Base-by-base conservation (phyloP, 2,113 vertebrate species). In the Limnothrissa miodon region DNA sequence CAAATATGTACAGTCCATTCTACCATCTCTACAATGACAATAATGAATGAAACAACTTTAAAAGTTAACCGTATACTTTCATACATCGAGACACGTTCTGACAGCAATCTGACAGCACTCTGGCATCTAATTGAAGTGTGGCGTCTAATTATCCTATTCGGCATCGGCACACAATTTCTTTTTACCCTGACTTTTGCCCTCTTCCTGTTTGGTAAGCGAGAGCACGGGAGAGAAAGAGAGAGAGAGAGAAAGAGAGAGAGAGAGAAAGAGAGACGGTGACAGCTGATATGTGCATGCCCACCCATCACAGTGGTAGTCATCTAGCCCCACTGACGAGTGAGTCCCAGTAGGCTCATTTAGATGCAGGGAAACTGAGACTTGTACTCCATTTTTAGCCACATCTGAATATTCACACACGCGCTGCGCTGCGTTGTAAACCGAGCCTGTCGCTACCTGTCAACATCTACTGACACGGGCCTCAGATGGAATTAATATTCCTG, bases 281-380 rank as follows among this genome's bases (percentile, higher is more conserved):
- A 74, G 66, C 66, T 74, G 25, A 15, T 36, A 33, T 74, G 29
- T 33, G 29, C 36, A 13, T 15, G 19, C 66, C 4, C 66, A 33
- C 29, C 66, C 66, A 74, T 74, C 66, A 39, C 11, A 13, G 29
- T 74, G 33, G 29, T 74, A 11, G 29, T 36, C 66, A 74, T 74
- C 66, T 39, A 23, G 59, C 66, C 33, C 11, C 9, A 33, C 33
- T 74, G 66, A 74, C 66, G 66, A 62, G 59, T 74, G 66, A 62
- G 59, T 74, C 66, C 66, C 66, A 36, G 66, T 74, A 36, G 66
- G 33, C 66, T 74, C 66, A 74, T 74, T 74, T 74, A 74, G 25
- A 74, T 74, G 66, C 66, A 13, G 29, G 15, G 29, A 33, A 33
- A 66, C 59, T 11, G 1, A 74, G 66, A 36, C 42, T 42, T 33